Base-by-base conservation (phyloP, 1,140 invertebrate genomes). In the Drosophila eugracilis region DNA sequence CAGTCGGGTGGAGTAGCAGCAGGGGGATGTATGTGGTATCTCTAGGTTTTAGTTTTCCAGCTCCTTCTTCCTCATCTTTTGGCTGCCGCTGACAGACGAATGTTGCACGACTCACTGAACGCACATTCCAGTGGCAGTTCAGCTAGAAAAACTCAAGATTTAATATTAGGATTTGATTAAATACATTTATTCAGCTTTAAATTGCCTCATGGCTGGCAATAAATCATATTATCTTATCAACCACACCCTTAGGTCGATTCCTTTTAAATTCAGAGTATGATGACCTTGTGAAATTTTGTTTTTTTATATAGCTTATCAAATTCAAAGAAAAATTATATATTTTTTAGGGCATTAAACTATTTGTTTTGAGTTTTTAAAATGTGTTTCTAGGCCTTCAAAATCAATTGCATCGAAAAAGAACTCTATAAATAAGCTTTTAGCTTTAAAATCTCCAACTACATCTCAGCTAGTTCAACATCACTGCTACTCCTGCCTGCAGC, bases 11-110 rank as follows among this genome's bases (percentile, higher is more conserved):
- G 2, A n/a, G 34, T 26, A 30, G 17, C 36, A 9, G 4, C 36
- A 15, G 41, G 41, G 26, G 28, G n/a, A 37, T 19, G 3, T 1
- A 7, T 14, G 21, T 24, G 26, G 45, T 42, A 55, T 45, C 49
- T 53, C 54, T 60, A 37, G 67, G 55, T 57, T 77, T 77, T 52
- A 52, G 55, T 34, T 75, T 57, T 39, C 47, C 24, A 15, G 12
- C 32, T 70, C 24, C 53, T 39, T 26, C 53, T 39, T 26, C 21
- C 9, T 47, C 12, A 32, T 12, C 26, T 32, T 9, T 36, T 37
- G 34, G 39, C 45, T 76, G 67, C 62, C 39, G 42, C 59, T 77
- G 76, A 78, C 75, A 84, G 79, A 42, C 70, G 75, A 54, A 41
- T 65, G 34, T 65, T 65, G 24, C 59, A 44, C 48, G 55, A 62